phyloP scores from a whole-genome alignment of 2,797 vertebrate species.

The Esox lucius region DNA sequence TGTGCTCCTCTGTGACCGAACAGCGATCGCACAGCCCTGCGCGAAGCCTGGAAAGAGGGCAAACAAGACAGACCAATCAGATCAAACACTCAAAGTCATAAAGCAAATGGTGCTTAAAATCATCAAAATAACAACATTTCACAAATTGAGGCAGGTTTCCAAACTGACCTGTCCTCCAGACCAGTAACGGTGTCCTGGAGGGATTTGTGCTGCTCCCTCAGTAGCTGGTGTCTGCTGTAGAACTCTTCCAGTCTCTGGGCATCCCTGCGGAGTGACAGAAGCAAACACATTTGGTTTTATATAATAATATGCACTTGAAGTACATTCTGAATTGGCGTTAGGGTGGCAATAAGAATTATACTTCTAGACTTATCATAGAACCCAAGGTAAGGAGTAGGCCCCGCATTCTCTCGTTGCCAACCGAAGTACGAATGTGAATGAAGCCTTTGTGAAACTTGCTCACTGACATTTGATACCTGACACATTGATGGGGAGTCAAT shows the following conservation, averaged over 20 bases:
- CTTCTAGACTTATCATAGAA: background rate
- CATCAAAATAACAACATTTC: background rate
- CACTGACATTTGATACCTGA: background rate
- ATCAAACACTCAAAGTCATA: background rate
- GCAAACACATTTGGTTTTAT: background rate
- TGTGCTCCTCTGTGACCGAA: conserved; percentile 81
- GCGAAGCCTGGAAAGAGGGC: conserved; percentile 65
- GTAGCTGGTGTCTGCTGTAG: conserved; percentile 88
- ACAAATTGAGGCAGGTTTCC: background rate
- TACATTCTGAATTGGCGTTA: background rate
- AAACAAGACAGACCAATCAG: background rate
- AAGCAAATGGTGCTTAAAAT: background rate
- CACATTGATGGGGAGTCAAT: background rate
- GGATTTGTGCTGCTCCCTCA: conserved; percentile 88
- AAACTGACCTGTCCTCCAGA: conserved; percentile 86
- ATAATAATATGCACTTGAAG: background rate
- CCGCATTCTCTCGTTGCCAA: background rate
- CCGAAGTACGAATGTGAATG: background rate
- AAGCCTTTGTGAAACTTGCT: background rate
- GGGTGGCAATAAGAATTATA: background rate
- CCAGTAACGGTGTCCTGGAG: conserved; percentile 85
- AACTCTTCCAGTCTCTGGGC: conserved; percentile 92
- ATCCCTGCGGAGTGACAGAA: conserved; percentile 75
- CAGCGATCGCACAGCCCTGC: conserved; percentile 86
- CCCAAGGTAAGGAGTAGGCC: background rate